Evolutionary conservation across 2,797 vertebrate species (phyloP).

Genomic region (Parambassis ranga): DNA sequence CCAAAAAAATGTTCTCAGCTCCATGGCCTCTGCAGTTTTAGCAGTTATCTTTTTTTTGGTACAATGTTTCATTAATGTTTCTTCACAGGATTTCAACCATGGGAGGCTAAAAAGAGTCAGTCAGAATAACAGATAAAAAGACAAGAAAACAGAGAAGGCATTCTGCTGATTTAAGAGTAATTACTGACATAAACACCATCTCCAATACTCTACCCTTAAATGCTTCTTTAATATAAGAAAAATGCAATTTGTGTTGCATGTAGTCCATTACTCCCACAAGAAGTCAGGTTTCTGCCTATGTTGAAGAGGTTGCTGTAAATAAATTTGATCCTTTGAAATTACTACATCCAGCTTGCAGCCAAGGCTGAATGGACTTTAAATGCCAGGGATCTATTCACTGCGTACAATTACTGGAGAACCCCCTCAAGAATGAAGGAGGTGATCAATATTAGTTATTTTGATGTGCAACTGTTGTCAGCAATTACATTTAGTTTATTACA

Average conservation of each 20-base stretch:
- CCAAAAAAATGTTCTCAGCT: not conserved
- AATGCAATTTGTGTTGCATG: not conserved
- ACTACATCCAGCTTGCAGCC: conserved; percentile 4
- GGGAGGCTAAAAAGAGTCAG: not conserved
- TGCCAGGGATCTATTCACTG: conserved; percentile 41
- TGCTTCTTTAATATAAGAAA: not conserved
- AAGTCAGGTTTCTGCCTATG: not conserved
- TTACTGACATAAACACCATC: not conserved
- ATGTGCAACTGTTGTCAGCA: not conserved
- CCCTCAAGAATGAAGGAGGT: conserved; percentile 4
- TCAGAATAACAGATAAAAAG: not conserved
- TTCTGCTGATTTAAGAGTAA: not conserved
- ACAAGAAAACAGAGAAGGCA: not conserved
- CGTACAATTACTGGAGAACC: conserved; percentile 3
- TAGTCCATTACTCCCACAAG: conserved; percentile 4
- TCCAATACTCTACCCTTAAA: not conserved
- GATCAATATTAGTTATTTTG: conserved; percentile 17
- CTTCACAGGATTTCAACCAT: not conserved
- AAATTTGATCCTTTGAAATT: conserved; percentile 25
- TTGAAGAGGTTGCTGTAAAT: conserved; percentile 4
- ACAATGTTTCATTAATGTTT: not conserved
- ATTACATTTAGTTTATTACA: not conserved
- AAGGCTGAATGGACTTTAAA: conserved; percentile 45
- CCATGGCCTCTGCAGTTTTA: not conserved
- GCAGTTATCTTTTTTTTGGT: not conserved